phyloP scores from a whole-genome alignment of 2,888 invertebrate genomes.

The Beris chalybata region DNA sequence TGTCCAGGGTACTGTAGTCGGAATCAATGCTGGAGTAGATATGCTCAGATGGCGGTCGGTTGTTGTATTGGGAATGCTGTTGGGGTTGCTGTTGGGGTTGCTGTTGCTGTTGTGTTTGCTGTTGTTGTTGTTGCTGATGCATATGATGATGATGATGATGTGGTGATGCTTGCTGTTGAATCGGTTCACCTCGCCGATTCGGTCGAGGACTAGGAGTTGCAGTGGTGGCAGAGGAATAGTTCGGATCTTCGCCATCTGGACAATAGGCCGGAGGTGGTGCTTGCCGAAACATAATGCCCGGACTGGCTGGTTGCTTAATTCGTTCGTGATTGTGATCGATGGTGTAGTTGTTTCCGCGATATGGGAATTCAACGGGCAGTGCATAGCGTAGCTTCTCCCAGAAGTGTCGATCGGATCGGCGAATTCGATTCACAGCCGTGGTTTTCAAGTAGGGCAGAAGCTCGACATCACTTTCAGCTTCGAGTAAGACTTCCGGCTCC shows the following conservation, averaged over 20 bases:
- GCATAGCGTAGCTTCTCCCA: constrained; percentile 91
- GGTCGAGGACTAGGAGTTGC: constrained; percentile 64
- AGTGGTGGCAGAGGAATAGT: constrained; percentile 66
- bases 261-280: constrained; percentile 55
- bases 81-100: constrained; percentile 55
- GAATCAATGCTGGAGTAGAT: constrained; percentile 89
- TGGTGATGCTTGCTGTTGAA: constrained; percentile 39
- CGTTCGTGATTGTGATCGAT: constrained; percentile 62
- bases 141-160: constrained; percentile 46
- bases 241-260: constrained; percentile 59
- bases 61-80: constrained; percentile 49
- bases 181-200: constrained; percentile 55
- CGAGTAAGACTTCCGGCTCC: constrained; percentile 78
- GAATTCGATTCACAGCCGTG: constrained; percentile 71
- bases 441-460: constrained; percentile 86
- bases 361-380: constrained; percentile 76
- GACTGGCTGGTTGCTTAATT: constrained; percentile 55
- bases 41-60: constrained; percentile 80
- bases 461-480: constrained; percentile 86
- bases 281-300: constrained; percentile 54
- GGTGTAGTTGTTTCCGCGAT: constrained; percentile 86
- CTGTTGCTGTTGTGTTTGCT: constrained; percentile 59
- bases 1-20: constrained; percentile 65
- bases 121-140: constrained; percentile 59
- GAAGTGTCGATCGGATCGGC: constrained; percentile 88